Conservation (phyloP, 2,888 invertebrate genomes). For the Enchytraeus crypticus region DNA sequence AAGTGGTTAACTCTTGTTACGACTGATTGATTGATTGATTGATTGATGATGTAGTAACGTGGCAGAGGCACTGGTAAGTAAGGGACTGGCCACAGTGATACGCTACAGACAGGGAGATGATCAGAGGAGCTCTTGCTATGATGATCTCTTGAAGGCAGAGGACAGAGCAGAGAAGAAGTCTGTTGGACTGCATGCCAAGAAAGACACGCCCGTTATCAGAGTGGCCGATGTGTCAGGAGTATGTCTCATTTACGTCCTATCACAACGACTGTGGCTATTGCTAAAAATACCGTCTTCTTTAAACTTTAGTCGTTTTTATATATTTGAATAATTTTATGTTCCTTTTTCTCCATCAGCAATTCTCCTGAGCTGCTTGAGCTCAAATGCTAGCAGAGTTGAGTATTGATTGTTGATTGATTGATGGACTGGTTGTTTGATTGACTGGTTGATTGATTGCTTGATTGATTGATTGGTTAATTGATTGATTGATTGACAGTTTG, state of each 20-base stretch:
- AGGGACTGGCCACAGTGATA: slow-evolving; percentile 85
- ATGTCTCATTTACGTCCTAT: slow-evolving; percentile 31
- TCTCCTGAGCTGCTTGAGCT: too few relatives aligned
- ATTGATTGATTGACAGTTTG: too few relatives aligned
- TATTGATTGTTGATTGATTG: too few relatives aligned
- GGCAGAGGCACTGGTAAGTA: slow-evolving; percentile 78
- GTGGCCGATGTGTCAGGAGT: slow-evolving; percentile 74
- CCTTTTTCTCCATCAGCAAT: too few relatives aligned
- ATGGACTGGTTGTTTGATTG: too few relatives aligned
- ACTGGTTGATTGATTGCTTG: too few relatives aligned
- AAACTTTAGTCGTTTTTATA: neutral
- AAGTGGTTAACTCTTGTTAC: too few relatives aligned
- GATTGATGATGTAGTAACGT: slow-evolving; percentile 79
- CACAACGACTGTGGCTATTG: neutral
- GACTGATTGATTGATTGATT: too few relatives aligned
- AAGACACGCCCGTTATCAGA: slow-evolving; percentile 71
- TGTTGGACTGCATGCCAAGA: slow-evolving; percentile 52
- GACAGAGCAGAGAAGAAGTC: slow-evolving; percentile 73
- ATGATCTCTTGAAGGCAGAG: slow-evolving; percentile 83
- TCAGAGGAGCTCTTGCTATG: slow-evolving; percentile 85
- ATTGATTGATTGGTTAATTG: too few relatives aligned
- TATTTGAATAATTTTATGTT: neutral
- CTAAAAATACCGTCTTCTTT: neutral
- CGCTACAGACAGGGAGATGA: slow-evolving; percentile 91
- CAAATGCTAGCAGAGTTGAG: too few relatives aligned